These are phyloP conservation scores for Cheilosia urbana DNA, from an alignment of 2,888 invertebrate genomes.

Conservation along the genomic window DNA sequence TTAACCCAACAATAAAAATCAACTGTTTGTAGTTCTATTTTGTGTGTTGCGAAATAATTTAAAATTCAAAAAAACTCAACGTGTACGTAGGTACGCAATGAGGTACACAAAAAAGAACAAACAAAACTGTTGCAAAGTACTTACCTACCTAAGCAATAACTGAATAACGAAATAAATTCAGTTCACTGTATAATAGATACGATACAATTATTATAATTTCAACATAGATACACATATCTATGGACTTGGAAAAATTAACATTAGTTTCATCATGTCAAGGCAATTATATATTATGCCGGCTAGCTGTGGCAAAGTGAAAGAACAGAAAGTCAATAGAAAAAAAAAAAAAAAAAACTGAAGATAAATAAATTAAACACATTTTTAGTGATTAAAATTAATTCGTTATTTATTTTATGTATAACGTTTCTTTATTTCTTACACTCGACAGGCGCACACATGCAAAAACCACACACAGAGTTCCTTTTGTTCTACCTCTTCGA, in stretches of 20 bases:
- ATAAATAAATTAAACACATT: constrained; percentile 42
- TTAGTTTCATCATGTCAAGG: background rate
- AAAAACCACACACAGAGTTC: too few species aligned
- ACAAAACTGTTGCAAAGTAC: constrained; percentile 16
- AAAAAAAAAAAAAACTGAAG: background rate
- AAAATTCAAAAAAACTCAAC: too few species aligned
- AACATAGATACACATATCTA: constrained; percentile 8
- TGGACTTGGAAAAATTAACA: constrained; percentile 1
- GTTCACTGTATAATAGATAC: background rate
- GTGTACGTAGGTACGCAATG: background rate
- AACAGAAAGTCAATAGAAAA: background rate
- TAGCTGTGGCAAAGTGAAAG: background rate
- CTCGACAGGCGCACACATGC: background rate
- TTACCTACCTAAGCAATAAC: too few species aligned
- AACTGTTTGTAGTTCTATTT: too few species aligned
- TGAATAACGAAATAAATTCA: constrained; percentile 3
- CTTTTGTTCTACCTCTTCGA: too few species aligned
- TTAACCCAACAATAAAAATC: background rate
- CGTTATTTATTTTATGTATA: constrained; percentile 61
- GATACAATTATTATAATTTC: constrained; percentile 31
- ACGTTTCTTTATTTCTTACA: constrained; percentile 55
- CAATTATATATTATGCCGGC: background rate
- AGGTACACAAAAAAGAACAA: constrained; percentile 1
- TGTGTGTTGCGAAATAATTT: too few species aligned
- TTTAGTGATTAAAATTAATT: constrained; percentile 66